Evolutionary conservation across 2,113 vertebrate genomes (phyloP).

Genomic region (Sinocyclocheilus grahami): DNA sequence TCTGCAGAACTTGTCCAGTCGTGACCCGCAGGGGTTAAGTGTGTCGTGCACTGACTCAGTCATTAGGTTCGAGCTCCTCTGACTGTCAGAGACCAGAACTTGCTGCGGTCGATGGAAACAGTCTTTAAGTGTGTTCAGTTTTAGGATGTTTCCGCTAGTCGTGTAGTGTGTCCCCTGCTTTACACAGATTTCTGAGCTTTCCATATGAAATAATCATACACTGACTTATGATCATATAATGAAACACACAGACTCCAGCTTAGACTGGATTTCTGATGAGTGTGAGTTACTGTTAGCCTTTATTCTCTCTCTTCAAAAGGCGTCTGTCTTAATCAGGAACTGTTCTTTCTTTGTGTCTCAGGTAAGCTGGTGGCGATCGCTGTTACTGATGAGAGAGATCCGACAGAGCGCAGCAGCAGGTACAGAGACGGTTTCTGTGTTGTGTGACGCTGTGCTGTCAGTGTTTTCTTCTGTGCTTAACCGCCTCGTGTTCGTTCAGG

Average conservation of each 20-base stretch:
- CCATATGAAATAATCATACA: neutral
- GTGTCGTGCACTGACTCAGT: no score
- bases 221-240: neutral
- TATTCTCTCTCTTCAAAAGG: neutral
- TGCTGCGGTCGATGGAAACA: no score
- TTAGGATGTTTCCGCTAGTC: no score
- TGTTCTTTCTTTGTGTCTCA: conserved; percentile 56
- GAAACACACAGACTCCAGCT: neutral
- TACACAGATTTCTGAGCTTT: neutral
- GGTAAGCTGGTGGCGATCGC: conserved; percentile 95
- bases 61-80: no score
- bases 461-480: conserved; percentile 42
- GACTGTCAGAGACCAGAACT: no score
- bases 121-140: no score
- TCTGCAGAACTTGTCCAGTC: no score
- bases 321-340: neutral
- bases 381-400: conserved; percentile 91
- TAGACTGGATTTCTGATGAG: neutral
- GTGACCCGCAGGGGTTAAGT: no score
- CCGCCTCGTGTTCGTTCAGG: conserved; percentile 70
- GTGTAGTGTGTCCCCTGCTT: no score
- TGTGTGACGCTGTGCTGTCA: conserved; percentile 42
- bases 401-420: conserved; percentile 86
- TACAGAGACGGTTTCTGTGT: conserved; percentile 64
- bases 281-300: neutral